Evolutionary conservation across 2,888 invertebrate genomes (phyloP).

Genomic region (Dexiosoma caninum): DNA sequence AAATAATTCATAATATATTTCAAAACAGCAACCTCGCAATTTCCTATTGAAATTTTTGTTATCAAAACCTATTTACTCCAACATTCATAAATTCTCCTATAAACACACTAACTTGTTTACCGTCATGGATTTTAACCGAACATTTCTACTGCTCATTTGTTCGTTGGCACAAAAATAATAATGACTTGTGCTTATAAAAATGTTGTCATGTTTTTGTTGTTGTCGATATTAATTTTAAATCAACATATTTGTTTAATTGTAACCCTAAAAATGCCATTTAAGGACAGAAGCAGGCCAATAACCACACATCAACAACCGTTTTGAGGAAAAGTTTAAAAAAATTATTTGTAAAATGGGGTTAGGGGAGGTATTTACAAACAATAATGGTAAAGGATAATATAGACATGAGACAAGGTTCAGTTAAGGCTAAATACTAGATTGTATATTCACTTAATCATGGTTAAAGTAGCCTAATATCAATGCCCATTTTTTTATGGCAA

Average conservation of each 20-base stretch:
- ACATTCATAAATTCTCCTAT: neutral
- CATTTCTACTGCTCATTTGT: constrained; percentile 18
- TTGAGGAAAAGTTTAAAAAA: neutral
- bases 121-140: neutral
- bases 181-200: constrained; percentile 1
- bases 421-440: too few species aligned
- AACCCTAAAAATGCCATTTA: constrained; percentile 30
- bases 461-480: too few species aligned
- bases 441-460: too few species aligned
- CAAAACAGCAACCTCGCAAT: constrained; percentile 8
- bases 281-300: too few species aligned
- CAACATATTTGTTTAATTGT: constrained; percentile 39
- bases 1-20: constrained; percentile 27
- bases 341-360: neutral
- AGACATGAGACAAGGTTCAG: too few species aligned
- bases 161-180: neutral
- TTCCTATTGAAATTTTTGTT: constrained; percentile 14
- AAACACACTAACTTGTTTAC: neutral
- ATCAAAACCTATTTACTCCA: constrained; percentile 6
- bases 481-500: too few species aligned
- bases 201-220: neutral
- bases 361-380: too few species aligned
- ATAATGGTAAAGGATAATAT: too few species aligned
- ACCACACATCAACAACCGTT: too few species aligned
- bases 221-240: constrained; percentile 11